A percentile compares a stretch with the other conserved stretches of the same genome.
Evolutionary conservation across 2,797 vertebrate genomes (phyloP).

Genomic region (Callimico goeldii): DNA sequence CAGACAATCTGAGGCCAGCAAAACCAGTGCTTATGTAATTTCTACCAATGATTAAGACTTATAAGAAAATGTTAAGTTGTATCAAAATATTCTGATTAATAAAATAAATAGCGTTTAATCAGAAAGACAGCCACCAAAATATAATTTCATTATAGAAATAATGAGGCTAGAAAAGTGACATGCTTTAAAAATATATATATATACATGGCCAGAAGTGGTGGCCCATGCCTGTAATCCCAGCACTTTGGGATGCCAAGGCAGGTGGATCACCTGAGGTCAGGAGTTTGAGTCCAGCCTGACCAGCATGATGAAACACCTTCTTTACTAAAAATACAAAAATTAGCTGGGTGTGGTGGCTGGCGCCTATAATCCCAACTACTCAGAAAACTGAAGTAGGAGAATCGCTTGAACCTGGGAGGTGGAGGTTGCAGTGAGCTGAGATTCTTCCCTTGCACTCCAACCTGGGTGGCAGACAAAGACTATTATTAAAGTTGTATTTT

Average conservation of each 20-base stretch:
- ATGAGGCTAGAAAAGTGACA: neutral
- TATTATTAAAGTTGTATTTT: neutral
- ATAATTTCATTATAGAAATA: neutral
- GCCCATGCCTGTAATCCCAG: neutral
- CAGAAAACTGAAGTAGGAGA: neutral
- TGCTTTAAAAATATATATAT: neutral
- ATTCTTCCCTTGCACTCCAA: neutral
- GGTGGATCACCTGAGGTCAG: neutral
- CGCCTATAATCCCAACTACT: neutral
- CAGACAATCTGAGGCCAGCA: neutral
- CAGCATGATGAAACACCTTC: neutral
- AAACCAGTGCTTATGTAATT: neutral
- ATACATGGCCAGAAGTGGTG: rapidly evolving
- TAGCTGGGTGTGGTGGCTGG: neutral
- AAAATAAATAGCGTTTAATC: neutral
- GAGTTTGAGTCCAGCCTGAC: neutral
- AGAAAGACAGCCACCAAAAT: neutral
- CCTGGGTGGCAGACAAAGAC: neutral
- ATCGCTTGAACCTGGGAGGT: neutral
- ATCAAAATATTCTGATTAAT: constrained; percentile 23
- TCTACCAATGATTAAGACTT: neutral
- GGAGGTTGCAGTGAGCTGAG: neutral
- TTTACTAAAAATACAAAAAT: neutral
- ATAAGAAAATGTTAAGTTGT: neutral
- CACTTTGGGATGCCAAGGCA: neutral